Percentiles rank a stretch among this genome's conserved stretches.
Conservation (phyloP, 1,140 invertebrate species). For the Cherax destructor region DNA sequence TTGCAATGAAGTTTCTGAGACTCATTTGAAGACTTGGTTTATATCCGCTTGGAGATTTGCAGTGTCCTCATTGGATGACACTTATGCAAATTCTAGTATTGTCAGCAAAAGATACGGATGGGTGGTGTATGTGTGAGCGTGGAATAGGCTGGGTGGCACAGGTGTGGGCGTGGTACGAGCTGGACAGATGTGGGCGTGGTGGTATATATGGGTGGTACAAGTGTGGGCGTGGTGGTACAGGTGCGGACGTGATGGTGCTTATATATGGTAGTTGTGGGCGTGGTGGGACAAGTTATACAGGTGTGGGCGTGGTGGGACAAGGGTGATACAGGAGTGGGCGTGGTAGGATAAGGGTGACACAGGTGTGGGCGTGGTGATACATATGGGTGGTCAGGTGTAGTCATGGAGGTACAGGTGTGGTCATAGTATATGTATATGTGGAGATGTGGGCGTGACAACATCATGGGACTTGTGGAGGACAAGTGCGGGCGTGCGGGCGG, state of each 20-base stretch:
- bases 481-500: slow-evolving; percentile 73
- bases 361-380: neutral
- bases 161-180: too few species aligned
- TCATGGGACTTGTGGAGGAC: slow-evolving; percentile 73
- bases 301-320: neutral
- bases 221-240: neutral
- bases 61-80: too few species aligned
- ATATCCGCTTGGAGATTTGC: too few species aligned
- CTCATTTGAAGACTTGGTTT: too few species aligned
- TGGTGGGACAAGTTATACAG: neutral
- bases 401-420: too few species aligned
- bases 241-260: neutral
- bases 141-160: too few species aligned
- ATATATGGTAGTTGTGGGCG: neutral
- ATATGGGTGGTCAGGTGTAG: too few species aligned
- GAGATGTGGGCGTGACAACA: neutral
- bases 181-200: neutral
- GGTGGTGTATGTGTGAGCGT: too few species aligned
- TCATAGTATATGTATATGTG: too few species aligned
- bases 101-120: too few species aligned
- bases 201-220: neutral
- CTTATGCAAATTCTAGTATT: too few species aligned
- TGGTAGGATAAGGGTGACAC: neutral
- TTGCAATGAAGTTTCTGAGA: too few species aligned
- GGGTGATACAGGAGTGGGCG: neutral